Evolutionary conservation across 2,113 vertebrate genomes (phyloP).

Genomic region (Struthidea cinerea): DNA sequence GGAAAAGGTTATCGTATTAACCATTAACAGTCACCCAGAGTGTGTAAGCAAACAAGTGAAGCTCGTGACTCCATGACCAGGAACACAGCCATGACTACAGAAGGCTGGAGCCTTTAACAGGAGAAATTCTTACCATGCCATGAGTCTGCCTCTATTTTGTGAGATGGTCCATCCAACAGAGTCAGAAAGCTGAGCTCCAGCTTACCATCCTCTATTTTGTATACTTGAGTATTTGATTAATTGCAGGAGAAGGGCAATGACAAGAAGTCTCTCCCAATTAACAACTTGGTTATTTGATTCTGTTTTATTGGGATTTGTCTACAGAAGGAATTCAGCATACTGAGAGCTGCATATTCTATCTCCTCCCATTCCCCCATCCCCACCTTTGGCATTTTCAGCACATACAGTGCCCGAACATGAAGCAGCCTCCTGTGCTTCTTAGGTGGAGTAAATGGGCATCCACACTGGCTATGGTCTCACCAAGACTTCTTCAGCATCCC

Average conservation of each 20-base stretch:
- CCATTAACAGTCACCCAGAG: background rate
- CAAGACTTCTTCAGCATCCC: background rate
- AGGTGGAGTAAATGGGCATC: background rate
- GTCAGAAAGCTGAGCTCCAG: background rate
- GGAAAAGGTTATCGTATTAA: background rate
- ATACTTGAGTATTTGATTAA: background rate
- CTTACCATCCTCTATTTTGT: background rate
- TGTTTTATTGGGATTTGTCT: background rate
- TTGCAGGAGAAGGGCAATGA: background rate
- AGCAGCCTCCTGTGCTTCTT: background rate
- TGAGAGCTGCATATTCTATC: background rate
- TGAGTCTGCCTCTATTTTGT: background rate
- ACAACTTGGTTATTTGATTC: background rate
- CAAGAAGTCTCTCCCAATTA: background rate
- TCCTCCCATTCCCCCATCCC: background rate
- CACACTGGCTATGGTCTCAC: background rate
- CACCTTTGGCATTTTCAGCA: background rate
- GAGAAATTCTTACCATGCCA: background rate
- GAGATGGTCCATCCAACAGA: background rate
- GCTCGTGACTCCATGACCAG: background rate
- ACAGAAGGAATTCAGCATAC: background rate
- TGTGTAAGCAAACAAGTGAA: background rate
- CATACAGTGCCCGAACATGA: background rate
- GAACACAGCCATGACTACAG: background rate
- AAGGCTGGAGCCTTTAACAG: background rate